Conservation (phyloP, 2,888 invertebrate genomes). For the Erannis defoliaria region DNA sequence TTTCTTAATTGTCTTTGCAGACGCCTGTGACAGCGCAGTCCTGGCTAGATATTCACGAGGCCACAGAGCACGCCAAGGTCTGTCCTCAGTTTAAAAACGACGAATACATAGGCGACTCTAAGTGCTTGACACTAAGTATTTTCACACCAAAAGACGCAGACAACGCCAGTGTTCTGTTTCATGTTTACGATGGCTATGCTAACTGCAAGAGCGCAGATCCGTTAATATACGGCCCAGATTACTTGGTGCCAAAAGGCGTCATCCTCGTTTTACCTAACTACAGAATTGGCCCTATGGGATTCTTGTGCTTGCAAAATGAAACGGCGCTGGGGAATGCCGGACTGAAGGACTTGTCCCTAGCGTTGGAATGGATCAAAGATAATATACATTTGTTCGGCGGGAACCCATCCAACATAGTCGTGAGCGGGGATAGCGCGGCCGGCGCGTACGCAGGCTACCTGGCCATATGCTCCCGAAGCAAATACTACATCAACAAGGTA, state of each 20-base stretch:
- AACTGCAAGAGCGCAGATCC: conserved; percentile 63
- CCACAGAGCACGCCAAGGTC: conserved; percentile 53
- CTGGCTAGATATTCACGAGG: conserved; percentile 52
- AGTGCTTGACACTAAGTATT: conserved; percentile 76
- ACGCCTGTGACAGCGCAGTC: conserved; percentile 52
- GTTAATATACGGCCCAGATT: conserved; percentile 68
- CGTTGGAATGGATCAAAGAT: conserved; percentile 67
- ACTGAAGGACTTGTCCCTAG: conserved; percentile 71
- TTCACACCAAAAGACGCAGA: conserved; percentile 57
- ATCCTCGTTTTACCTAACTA: conserved; percentile 75
- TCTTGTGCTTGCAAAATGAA: conserved; percentile 67
- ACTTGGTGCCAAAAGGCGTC: conserved; percentile 62
- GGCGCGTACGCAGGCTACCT: conserved; percentile 71
- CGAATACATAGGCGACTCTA: conserved; percentile 52
- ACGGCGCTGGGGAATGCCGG: conserved; percentile 75
- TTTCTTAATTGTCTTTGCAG: conserved; percentile 53
- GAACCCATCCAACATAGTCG: conserved; percentile 65
- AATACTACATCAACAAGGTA: conserved; percentile 62
- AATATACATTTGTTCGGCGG: conserved; percentile 74
- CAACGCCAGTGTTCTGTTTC: conserved; percentile 66
- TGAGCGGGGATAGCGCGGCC: conserved; percentile 71
- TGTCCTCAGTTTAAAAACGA: conserved; percentile 67
- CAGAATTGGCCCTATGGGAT: conserved; percentile 75
- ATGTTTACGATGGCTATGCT: conserved; percentile 75
- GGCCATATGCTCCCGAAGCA: conserved; percentile 62